Evolutionary conservation across 2,797 vertebrate species (phyloP).

Genomic region (Peromyscus melanophrys): DNA sequence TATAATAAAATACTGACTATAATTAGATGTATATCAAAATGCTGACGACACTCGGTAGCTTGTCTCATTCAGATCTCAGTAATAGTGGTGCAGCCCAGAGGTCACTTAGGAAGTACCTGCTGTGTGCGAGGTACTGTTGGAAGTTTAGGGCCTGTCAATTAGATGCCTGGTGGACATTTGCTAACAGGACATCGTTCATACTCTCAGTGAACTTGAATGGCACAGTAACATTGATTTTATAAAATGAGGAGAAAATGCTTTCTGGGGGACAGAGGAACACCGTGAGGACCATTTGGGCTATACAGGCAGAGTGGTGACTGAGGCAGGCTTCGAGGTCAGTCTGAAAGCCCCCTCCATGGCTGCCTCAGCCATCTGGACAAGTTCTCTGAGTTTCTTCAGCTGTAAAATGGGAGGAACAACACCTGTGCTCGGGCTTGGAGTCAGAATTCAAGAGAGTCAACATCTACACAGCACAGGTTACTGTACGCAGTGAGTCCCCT

Average conservation of each 20-base stretch:
- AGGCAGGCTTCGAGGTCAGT: neutral
- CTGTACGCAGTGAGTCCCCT: neutral
- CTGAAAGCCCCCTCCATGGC: neutral
- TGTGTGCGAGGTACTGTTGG: neutral
- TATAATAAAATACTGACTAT: conserved; percentile 49
- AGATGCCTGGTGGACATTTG: neutral
- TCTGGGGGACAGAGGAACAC: neutral
- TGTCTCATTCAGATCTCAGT: conserved; percentile 33
- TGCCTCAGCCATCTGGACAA: neutral
- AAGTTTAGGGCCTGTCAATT: neutral
- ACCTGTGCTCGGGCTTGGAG: neutral
- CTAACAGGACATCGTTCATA: neutral
- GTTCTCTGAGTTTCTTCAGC: conserved; percentile 42
- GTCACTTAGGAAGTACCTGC: neutral
- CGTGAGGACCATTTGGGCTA: neutral
- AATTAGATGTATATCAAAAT: conserved; percentile 47
- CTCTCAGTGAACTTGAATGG: neutral
- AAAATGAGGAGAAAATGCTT: neutral
- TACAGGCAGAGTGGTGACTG: neutral
- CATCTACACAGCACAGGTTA: neutral
- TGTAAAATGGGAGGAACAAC: neutral
- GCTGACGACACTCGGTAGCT: neutral
- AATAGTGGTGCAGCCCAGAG: neutral
- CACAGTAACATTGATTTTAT: neutral
- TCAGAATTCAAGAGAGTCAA: neutral